phyloP scores from a whole-genome alignment of 2,797 vertebrate species.

The Anguilla pacifica region DNA sequence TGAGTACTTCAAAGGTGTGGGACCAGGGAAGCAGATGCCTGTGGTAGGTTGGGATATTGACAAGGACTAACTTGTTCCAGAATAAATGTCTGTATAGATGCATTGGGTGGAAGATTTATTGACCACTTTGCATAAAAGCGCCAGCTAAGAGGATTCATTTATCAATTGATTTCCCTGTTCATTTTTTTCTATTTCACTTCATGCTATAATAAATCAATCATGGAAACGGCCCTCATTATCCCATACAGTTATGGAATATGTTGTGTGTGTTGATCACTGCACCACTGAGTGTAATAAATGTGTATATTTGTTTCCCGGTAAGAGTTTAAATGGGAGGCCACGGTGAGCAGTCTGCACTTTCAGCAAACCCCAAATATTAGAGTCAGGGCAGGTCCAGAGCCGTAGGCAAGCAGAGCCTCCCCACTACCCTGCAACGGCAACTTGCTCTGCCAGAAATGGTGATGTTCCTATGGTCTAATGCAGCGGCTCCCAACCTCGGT shows the following conservation, averaged over 20 bases:
- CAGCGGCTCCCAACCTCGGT: too few relatives aligned
- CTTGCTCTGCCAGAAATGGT: neutral
- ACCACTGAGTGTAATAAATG: neutral
- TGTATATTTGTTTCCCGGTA: neutral
- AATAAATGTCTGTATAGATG: neutral
- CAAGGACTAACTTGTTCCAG: too few relatives aligned
- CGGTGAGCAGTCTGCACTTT: too few relatives aligned
- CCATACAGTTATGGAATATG: neutral
- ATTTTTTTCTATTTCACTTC: neutral
- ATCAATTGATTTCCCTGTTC: neutral
- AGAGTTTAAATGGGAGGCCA: neutral
- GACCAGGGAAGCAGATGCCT: too few relatives aligned
- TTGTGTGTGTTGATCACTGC: neutral
- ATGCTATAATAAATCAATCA: neutral
- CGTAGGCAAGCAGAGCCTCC: neutral
- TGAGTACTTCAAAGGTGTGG: too few relatives aligned
- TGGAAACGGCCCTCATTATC: neutral
- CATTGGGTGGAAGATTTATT: neutral
- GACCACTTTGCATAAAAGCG: neutral
- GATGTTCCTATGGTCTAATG: neutral
- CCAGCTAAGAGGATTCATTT: neutral
- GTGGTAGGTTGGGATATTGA: too few relatives aligned
- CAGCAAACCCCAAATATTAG: too few relatives aligned
- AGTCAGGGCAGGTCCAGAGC: neutral
- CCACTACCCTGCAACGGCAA: neutral